Percentiles rank a stretch among this genome's conserved stretches.
phyloP scores from a whole-genome alignment of 1,140 invertebrate species.

The Campodea augens region DNA sequence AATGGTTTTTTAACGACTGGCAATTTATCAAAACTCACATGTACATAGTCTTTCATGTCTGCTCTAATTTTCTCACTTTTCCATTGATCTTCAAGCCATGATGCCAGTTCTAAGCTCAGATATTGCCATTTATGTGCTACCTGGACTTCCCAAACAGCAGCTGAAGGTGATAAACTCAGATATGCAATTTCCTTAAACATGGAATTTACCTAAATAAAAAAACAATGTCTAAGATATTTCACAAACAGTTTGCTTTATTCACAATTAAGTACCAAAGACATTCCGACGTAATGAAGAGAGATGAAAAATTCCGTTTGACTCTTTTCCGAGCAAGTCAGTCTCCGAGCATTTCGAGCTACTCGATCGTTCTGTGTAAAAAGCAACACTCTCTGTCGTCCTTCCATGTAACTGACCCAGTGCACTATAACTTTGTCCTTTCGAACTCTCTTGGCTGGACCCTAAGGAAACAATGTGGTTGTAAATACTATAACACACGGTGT shows the following conservation, averaged over 20 bases:
- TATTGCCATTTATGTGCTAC: constrained; percentile 58
- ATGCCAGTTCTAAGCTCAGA: constrained; percentile 48
- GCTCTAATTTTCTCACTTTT: constrained; percentile 42
- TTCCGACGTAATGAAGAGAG: constrained; percentile 43
- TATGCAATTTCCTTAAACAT: constrained; percentile 37
- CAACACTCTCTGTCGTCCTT: constrained; percentile 50
- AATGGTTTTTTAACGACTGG: background rate
- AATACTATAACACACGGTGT: background rate
- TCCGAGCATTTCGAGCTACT: constrained; percentile 42
- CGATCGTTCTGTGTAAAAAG: constrained; percentile 62
- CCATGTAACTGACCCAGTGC: constrained; percentile 66
- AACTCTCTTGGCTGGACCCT: constrained; percentile 18
- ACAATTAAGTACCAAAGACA: constrained; percentile 44
- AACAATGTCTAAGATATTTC: background rate
- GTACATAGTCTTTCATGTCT: constrained; percentile 50
- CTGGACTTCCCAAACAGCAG: constrained; percentile 61
- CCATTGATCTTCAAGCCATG: constrained; percentile 66
- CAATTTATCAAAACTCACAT: constrained; percentile 21
- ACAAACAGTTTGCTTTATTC: no score
- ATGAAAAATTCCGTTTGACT: constrained; percentile 46
- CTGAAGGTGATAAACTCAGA: constrained; percentile 39
- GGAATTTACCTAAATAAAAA: background rate
- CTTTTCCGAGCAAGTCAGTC: constrained; percentile 46
- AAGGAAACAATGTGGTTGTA: background rate
- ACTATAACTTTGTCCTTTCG: constrained; percentile 40